Evolutionary conservation across 2,797 vertebrate species (phyloP).

Genomic region (Ibycter americanus): DNA sequence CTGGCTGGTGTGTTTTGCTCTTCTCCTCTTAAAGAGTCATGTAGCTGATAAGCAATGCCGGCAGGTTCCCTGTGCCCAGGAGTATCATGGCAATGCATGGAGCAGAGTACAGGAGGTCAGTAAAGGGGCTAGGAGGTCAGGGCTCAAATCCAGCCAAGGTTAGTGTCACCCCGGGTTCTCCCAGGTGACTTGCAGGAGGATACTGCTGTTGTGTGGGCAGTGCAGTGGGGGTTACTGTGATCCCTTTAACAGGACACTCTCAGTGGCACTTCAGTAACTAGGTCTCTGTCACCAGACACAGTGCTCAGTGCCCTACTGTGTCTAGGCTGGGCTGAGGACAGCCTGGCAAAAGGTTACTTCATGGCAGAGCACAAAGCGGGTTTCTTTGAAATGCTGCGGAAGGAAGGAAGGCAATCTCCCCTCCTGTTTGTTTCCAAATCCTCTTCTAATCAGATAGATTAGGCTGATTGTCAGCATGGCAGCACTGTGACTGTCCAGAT

Average conservation of each 20-base stretch:
- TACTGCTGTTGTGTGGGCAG: neutral
- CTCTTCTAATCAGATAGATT: neutral
- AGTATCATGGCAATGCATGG: neutral
- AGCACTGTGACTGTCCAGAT: neutral
- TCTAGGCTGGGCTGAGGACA: neutral
- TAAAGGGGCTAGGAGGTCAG: neutral
- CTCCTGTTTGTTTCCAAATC: neutral
- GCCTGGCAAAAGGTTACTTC: neutral
- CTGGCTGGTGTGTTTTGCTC: neutral
- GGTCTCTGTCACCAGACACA: neutral
- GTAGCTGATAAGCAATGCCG: neutral
- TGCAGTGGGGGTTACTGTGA: neutral
- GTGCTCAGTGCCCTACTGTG: neutral
- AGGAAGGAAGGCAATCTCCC: neutral
- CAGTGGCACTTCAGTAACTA: neutral
- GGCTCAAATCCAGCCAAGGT: neutral
- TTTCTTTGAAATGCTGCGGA: neutral
- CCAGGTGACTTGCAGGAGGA: neutral
- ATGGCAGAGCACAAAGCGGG: accelerated
- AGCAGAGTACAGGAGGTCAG: neutral
- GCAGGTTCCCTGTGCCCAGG: neutral
- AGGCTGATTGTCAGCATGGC: neutral
- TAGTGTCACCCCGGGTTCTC: neutral
- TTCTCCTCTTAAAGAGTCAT: neutral
- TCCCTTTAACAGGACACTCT: neutral